Conservation (phyloP, 64 coral and sea anemone genomes). For the Anthopleura sola region DNA sequence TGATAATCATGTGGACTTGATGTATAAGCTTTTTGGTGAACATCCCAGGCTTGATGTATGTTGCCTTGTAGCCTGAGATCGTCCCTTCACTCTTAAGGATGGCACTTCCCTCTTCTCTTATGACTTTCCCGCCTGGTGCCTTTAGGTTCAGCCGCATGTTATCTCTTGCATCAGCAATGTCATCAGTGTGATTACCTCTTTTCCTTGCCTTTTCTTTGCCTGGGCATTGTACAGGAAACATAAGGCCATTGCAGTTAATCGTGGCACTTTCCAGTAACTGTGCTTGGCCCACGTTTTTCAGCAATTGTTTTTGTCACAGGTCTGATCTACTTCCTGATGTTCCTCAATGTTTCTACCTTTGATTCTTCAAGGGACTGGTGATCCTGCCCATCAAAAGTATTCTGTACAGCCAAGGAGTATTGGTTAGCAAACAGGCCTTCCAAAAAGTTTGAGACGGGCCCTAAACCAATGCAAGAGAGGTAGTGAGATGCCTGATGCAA, state of each 20-base stretch:
- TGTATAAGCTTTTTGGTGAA: constrained; percentile 47
- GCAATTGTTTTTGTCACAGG: background rate
- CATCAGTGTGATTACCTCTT: constrained; percentile 5
- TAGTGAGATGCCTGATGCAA: too few species aligned
- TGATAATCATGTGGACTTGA: constrained; percentile 48
- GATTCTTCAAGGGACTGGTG: too few species aligned
- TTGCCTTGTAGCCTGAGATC: constrained; percentile 43
- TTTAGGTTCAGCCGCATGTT: constrained; percentile 19
- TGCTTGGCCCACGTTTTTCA: background rate
- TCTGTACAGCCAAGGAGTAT: too few species aligned
- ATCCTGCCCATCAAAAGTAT: too few species aligned
- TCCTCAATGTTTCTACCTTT: constrained; percentile 17
- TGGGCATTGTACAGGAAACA: constrained; percentile 41
- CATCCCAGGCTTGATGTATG: constrained; percentile 34
- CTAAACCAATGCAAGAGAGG: too few species aligned
- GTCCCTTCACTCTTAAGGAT: constrained; percentile 42
- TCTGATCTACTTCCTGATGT: background rate
- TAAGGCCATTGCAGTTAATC: constrained; percentile 56
- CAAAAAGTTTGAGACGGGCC: too few species aligned
- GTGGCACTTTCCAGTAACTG: constrained; percentile 43
- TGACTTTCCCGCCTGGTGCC: constrained; percentile 35
- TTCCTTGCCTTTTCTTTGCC: constrained; percentile 16
- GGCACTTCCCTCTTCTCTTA: constrained; percentile 37
- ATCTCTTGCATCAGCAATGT: constrained; percentile 28
- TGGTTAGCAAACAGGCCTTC: too few species aligned